These are phyloP conservation scores for Holotrichia oblita DNA, from an alignment of 1,140 invertebrate genomes.

Conservation along the genomic window DNA sequence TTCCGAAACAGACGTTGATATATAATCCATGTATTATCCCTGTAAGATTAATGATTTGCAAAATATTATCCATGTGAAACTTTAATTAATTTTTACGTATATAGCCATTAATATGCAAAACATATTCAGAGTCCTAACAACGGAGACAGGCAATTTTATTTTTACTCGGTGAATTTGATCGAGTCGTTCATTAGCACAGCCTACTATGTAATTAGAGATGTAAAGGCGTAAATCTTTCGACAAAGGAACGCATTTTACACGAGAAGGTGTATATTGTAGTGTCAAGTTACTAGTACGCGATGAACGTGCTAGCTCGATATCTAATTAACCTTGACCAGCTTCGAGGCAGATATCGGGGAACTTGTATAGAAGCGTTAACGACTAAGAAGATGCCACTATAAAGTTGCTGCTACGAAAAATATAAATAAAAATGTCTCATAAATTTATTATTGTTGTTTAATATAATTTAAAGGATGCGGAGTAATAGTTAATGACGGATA, in stretches of 20 bases:
- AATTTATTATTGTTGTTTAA: too few species aligned
- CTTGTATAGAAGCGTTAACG: neutral
- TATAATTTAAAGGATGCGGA: too few species aligned
- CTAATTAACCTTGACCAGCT: conserved; percentile 6
- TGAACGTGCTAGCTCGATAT: neutral
- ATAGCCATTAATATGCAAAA: neutral
- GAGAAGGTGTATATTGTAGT: too few species aligned
- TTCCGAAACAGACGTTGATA: neutral
- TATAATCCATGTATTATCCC: conserved; percentile 8
- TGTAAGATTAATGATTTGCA: conserved; percentile 17
- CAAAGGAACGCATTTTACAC: too few species aligned
- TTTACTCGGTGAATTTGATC: too few species aligned
- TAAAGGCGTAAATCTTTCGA: too few species aligned
- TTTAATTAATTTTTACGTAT: neutral
- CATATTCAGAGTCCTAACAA: too few species aligned
- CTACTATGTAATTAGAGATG: too few species aligned
- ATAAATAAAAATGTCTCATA: too few species aligned
- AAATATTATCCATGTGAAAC: conserved; percentile 2
- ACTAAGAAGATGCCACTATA: neutral
- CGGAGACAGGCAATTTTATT: too few species aligned
- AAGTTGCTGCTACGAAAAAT: neutral
- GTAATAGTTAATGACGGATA: too few species aligned
- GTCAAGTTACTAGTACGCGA: neutral
- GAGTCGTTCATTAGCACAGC: too few species aligned
- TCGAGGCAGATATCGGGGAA: neutral